Conservation (phyloP, 1,140 invertebrate species). For the Neodiprion lecontei region DNA sequence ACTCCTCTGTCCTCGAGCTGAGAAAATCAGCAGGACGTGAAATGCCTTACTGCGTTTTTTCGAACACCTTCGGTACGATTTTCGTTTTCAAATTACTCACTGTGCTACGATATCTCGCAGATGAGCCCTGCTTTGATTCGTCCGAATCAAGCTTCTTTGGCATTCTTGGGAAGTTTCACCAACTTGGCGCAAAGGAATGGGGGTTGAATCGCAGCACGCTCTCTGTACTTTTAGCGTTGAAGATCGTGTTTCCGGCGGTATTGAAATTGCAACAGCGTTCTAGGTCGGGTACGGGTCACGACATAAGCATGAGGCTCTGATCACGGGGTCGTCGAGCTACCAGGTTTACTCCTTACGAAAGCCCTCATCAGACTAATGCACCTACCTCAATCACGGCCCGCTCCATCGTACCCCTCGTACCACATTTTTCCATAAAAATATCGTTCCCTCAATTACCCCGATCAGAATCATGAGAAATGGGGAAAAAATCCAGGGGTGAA, state of each 20-base stretch:
- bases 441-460: slow-evolving; percentile 47
- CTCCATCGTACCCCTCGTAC: slow-evolving; percentile 44
- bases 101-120: no score
- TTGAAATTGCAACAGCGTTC: slow-evolving; percentile 56
- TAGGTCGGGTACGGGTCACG: slow-evolving; percentile 40
- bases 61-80: no score
- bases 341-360: slow-evolving; percentile 51
- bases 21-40: no score
- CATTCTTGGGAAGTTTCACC: no score
- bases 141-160: no score
- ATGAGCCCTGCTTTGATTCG: no score
- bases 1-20: no score
- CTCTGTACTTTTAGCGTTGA: no score
- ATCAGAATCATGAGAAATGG: slow-evolving; percentile 52
- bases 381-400: slow-evolving; percentile 49
- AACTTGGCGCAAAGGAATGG: no score
- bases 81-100: no score
- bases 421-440: slow-evolving; percentile 20
- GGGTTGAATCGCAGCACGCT: no score
- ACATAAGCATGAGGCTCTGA: slow-evolving; percentile 51
- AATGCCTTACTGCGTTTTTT: no score
- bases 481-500: slow-evolving; percentile 39
- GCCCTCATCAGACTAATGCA: slow-evolving; percentile 56
- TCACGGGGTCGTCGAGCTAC: slow-evolving; percentile 50
- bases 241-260: slow-evolving; percentile 29